Evolutionary conservation across 2,113 vertebrate species (phyloP), one percentile per base, ranked within the genome.

Genomic region (Scytalopus superciliaris): DNA sequence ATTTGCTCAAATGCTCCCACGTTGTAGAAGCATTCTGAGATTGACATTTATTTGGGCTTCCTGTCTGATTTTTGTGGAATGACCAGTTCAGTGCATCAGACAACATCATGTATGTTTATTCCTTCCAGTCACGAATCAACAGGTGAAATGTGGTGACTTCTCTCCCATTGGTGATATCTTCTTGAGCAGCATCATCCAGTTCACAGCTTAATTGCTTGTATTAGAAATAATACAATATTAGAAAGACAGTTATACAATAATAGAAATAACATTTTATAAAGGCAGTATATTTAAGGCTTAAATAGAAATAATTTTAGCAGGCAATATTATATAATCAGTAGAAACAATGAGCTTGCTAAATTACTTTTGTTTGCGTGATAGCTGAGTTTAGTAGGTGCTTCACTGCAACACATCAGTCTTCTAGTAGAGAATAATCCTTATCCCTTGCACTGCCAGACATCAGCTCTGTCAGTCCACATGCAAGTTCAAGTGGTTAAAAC

Each of bases 381-480:
- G 31, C 56, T 82, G 77, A 87, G 21, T 87, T 91, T 69, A 79
- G 39, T 60, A 66, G 14, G 16, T 68, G 16, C 17, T 84, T 87
- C 47, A n/a, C 60, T 84, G 19, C 30, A 47, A 33, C 6, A 39
- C 12, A 47, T 53, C 70, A 31, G 64, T 35, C 57, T 70, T 77
- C 52, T 87, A 56, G 49, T 91, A 94, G 84, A 94, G 64, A 90
- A 87, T 93, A 74, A 63, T 73, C 77, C 24, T 53, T 57, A 37
- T 87, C 88, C 85, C 74, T 95, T 97, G 84, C 63, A 63, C 28
- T 81, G 66, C 45, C 91, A 92, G 96, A 84, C 89, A 96, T 62
- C 33, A 85, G 35, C 30, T 94, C 96, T 94, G 62, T 90, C 90
- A 94, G 94, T 96, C 90, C 92, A 81, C 67, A 50, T 70, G 93